Percentiles rank a stretch among this genome's conserved stretches.
Evolutionary conservation across 2,797 vertebrate species (phyloP).

Genomic region (Sebastes flavidus): DNA sequence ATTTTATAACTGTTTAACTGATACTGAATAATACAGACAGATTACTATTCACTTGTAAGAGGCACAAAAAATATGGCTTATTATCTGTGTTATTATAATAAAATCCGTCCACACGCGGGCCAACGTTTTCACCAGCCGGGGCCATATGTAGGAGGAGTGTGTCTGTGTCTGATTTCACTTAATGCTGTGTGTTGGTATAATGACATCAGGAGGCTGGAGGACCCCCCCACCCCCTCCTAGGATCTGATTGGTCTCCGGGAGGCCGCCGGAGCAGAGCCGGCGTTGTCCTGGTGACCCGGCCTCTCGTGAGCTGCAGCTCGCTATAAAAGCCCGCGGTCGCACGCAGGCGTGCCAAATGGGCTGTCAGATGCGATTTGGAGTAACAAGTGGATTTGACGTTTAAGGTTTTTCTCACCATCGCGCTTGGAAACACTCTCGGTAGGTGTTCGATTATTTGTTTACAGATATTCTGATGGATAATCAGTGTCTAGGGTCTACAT

Average conservation of each 20-base stretch:
- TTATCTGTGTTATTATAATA: conserved; percentile 2
- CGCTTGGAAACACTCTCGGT: conserved; percentile 61
- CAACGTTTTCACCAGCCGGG: conserved; percentile 58
- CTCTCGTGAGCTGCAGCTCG: conserved; percentile 59
- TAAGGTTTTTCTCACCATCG: conserved; percentile 43
- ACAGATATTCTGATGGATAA: not conserved
- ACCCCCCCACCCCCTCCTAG: conserved; percentile 20
- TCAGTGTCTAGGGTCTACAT: not conserved
- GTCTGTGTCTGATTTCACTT: conserved; percentile 80
- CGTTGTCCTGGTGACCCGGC: conserved; percentile 84
- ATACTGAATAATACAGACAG: not conserved
- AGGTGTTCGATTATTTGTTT: conserved; percentile 41
- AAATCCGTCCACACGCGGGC: conserved; percentile 34
- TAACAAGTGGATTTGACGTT: conserved; percentile 76
- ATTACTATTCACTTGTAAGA: not conserved
- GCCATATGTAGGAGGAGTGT: conserved; percentile 74
- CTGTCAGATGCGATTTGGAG: conserved; percentile 74
- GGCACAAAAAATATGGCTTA: not conserved
- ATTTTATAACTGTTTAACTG: not conserved
- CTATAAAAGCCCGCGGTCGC: conserved; percentile 86
- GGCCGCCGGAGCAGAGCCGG: conserved; percentile 78
- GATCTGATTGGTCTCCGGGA: conserved; percentile 85
- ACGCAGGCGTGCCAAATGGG: conserved; percentile 81
- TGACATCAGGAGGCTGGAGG: conserved; percentile 83
- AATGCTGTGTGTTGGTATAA: conserved; percentile 82